Evolutionary conservation across 2,797 vertebrate species (phyloP).

Genomic region (Leuciscus waleckii): DNA sequence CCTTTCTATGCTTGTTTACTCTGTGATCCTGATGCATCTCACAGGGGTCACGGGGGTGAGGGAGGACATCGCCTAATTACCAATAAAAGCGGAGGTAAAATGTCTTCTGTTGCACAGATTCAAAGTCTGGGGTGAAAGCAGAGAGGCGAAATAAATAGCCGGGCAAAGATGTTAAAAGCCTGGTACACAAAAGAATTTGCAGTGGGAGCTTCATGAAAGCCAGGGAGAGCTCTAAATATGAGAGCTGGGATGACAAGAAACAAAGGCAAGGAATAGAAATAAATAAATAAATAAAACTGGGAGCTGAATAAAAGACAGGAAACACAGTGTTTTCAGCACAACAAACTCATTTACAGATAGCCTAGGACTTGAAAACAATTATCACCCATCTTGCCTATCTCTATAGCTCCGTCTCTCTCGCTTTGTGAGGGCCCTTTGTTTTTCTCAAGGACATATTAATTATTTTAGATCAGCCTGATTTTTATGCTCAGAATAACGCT

Average conservation of each 20-base stretch:
- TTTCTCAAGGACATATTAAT: constrained; percentile 88
- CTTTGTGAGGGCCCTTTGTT: constrained; percentile 77
- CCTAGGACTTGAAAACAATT: constrained; percentile 83
- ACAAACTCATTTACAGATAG: constrained; percentile 81
- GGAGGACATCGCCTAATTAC: constrained; percentile 48
- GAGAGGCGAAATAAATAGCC: constrained; percentile 65
- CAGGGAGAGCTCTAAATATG: constrained; percentile 73
- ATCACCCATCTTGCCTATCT: constrained; percentile 76
- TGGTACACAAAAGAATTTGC: constrained; percentile 62
- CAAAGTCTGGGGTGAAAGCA: constrained; percentile 59
- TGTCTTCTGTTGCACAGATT: constrained; percentile 33
- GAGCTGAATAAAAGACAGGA: constrained; percentile 71
- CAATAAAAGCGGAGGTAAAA: constrained; percentile 52
- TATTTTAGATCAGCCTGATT: constrained; percentile 85
- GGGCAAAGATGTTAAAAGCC: constrained; percentile 73
- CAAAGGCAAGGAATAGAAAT: constrained; percentile 68
- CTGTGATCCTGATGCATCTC: constrained; percentile 30
- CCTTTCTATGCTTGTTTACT: constrained; percentile 47
- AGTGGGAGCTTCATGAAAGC: constrained; percentile 57
- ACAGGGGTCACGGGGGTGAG: constrained; percentile 32
- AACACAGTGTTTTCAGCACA: constrained; percentile 72
- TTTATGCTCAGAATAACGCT: constrained; percentile 78
- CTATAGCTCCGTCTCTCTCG: constrained; percentile 71
- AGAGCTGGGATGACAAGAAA: constrained; percentile 72
- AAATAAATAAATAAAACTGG: constrained; percentile 58